These are phyloP conservation scores for Chloropsis cyanopogon DNA, from an alignment of 2,113 vertebrate genomes.

Conservation along the genomic window DNA sequence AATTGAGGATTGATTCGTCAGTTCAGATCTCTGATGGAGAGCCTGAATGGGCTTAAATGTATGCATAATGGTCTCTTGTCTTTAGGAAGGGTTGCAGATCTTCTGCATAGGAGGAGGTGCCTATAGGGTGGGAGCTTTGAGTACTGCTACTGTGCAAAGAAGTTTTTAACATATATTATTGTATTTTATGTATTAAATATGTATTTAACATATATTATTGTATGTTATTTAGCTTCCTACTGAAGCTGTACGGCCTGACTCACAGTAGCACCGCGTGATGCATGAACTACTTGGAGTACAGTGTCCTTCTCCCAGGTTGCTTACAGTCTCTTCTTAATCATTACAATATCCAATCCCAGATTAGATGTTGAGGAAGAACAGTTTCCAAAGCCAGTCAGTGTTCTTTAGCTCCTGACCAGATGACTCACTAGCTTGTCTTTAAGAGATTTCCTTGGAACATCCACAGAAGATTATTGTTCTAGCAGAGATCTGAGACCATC, in stretches of 20 bases:
- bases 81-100: not conserved
- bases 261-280: not conserved
- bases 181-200: too few relatives aligned
- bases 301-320: conserved; percentile 5
- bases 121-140: not conserved
- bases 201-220: not conserved
- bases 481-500: not conserved
- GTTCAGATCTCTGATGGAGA: not conserved
- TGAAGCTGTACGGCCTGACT: not conserved
- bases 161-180: not conserved
- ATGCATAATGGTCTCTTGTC: not conserved
- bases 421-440: not conserved
- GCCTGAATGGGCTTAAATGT: not conserved
- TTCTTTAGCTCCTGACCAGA: not conserved
- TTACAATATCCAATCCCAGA: conserved; percentile 12
- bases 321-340: not conserved
- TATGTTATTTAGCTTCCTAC: not conserved
- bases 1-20: not conserved
- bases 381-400: not conserved
- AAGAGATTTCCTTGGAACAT: conserved; percentile 25
- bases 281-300: not conserved
- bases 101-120: not conserved
- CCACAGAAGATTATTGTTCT: not conserved
- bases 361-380: not conserved
- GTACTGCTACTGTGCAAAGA: not conserved